phyloP scores from a whole-genome alignment of 2,113 vertebrate species.

The Psammodynastes pulverulentus region DNA sequence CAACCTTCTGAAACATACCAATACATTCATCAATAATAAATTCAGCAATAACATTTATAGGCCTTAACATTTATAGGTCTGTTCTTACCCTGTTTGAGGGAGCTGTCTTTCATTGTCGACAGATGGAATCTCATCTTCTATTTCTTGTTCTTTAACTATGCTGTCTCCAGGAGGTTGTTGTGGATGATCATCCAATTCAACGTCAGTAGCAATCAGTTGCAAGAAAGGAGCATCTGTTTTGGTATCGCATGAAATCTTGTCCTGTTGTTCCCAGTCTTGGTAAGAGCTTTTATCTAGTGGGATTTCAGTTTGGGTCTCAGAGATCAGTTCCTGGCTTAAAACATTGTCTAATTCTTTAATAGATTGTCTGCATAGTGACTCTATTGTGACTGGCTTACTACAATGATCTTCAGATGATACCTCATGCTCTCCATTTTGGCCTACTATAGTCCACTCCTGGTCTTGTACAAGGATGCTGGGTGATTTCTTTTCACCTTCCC shows the following conservation, averaged over 20 bases:
- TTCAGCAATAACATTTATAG: neutral
- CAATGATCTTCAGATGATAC: slow-evolving; percentile 61
- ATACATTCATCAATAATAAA: neutral
- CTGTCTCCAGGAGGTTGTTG: slow-evolving; percentile 35
- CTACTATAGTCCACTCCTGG: slow-evolving; percentile 71
- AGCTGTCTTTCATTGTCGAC: slow-evolving; percentile 41
- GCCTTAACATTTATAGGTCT: neutral
- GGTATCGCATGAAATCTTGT: fast-evolving
- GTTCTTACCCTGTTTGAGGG: slow-evolving; percentile 65
- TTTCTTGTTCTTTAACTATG: slow-evolving; percentile 33
- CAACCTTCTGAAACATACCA: neutral
- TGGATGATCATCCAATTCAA: slow-evolving; percentile 51
- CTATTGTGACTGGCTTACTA: slow-evolving; percentile 53
- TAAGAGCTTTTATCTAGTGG: slow-evolving; percentile 24
- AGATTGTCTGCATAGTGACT: slow-evolving; percentile 41
- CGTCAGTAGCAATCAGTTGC: slow-evolving; percentile 29
- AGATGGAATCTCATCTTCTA: slow-evolving; percentile 54
- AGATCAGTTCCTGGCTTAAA: slow-evolving; percentile 10
- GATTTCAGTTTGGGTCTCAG: slow-evolving; percentile 31
- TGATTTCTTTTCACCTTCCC: slow-evolving; percentile 68
- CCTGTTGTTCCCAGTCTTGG: slow-evolving; percentile 46
- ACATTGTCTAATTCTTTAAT: slow-evolving; percentile 45
- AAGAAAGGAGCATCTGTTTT: slow-evolving; percentile 13
- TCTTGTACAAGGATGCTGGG: slow-evolving; percentile 63
- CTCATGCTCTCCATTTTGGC: slow-evolving; percentile 55